Evolutionary conservation across 2,888 invertebrate species (phyloP), one percentile per base, ranked within the genome.

Genomic region (Brenthis hecate): DNA sequence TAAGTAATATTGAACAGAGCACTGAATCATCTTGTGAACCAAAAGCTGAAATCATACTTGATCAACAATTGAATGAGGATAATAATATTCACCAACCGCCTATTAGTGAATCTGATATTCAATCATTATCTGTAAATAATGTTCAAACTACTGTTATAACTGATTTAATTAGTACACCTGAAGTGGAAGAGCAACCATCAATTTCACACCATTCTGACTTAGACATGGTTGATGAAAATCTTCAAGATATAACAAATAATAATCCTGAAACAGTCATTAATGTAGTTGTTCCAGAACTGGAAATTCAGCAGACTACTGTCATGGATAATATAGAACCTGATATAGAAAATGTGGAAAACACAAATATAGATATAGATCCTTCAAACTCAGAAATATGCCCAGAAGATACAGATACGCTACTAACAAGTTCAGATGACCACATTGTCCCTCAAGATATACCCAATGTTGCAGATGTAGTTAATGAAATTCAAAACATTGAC

Each of bases 361-460:
- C 13, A 28, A 43, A 56, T 56, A 51, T 28, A 16, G 3, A 23
- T 4, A 48, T 48, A 13, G 70, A 68, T 67, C 65, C 74, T 72
- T 77, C 62, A 69, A 74, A 62, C 23, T 8, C 23, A 28, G 28
- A 58, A n/a, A 48, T 48, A 58, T 48, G 50, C 13, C 28, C 60
- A 28, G 28, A 50, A 48, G 2, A 60, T 11, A 43, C 36, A 50
- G 48, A 50, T 14, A 50, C 32, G 6, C 28, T 50, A 28, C 28
- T 28, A 28, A 28, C 60, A n/a, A 50, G n/a, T 50, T 11, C n/a
- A 28, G 28, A 28, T 28, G 50, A 50, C 13, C 71, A 73, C 53
- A 64, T 28, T 60, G 68, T 73, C 11, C 16, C 62, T 54, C 51
- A 53, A 54, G 23, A 51, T 1, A 54, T 13, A 13, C 19, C 43